phyloP scores from a whole-genome alignment of 2,888 invertebrate species.

The Venustoraphidia nigricollis region DNA sequence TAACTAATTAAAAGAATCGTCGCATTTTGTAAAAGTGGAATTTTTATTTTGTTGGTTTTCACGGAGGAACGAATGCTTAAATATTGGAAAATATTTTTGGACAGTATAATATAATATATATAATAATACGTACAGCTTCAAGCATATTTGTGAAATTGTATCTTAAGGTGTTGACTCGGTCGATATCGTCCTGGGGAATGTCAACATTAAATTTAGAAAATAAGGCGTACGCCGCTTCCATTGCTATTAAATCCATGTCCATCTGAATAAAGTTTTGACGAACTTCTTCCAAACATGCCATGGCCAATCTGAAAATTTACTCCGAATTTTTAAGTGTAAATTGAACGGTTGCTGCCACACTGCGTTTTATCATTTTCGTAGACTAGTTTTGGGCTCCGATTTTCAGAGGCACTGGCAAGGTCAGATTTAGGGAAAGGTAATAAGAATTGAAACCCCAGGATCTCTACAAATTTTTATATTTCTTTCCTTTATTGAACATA shows the following conservation, averaged over 20 bases:
- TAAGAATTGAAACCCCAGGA: too few relatives aligned
- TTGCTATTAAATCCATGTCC: constrained; percentile 58
- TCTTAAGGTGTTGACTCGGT: constrained; percentile 61
- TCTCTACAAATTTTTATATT: too few relatives aligned
- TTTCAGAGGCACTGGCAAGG: too few relatives aligned
- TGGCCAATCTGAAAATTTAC: constrained; percentile 40
- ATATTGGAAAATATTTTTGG: background rate
- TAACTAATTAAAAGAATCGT: too few relatives aligned
- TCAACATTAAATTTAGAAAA: constrained; percentile 49
- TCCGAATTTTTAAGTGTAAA: too few relatives aligned
- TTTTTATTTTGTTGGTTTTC: background rate
- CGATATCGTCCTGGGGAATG: constrained; percentile 61
- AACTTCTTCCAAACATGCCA: constrained; percentile 61
- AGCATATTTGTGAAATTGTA: constrained; percentile 66
- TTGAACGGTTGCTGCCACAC: too few relatives aligned
- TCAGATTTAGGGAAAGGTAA: too few relatives aligned
- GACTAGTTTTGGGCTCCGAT: too few relatives aligned
- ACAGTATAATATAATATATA: background rate
- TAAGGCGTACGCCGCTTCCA: constrained; percentile 67
- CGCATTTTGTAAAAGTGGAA: background rate
- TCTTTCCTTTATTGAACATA: too few relatives aligned
- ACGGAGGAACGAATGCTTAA: background rate
- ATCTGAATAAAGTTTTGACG: constrained; percentile 64
- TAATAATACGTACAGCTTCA: constrained; percentile 43
- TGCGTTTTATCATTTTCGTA: too few relatives aligned